phyloP scores from a whole-genome alignment of 2,888 invertebrate species.

The Reticulitermes lucifugus region DNA sequence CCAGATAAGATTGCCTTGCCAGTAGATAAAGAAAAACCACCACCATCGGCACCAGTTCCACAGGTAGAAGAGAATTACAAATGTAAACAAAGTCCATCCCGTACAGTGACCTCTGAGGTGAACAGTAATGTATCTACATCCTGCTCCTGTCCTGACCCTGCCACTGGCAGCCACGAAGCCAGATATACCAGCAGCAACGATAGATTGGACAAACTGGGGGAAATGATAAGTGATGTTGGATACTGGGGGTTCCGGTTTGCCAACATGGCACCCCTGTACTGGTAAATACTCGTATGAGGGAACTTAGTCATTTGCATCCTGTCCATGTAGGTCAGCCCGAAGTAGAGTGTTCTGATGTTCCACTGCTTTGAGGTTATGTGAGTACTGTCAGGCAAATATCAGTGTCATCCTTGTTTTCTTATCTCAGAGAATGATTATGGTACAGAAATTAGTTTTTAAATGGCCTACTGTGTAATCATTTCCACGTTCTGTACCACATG shows the following conservation, averaged over 20 bases:
- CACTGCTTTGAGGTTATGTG: too few relatives aligned
- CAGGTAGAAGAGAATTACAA: constrained; percentile 23
- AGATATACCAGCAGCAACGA: not conserved
- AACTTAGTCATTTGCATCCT: constrained; percentile 6
- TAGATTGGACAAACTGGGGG: constrained; percentile 24
- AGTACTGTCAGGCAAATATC: too few relatives aligned
- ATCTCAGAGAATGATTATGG: too few relatives aligned
- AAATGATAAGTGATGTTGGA: constrained; percentile 35
- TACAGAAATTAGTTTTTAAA: too few relatives aligned
- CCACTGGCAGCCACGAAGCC: not conserved
- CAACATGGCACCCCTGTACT: not conserved
- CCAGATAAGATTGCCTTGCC: constrained; percentile 17
- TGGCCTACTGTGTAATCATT: too few relatives aligned
- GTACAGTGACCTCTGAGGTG: not conserved
- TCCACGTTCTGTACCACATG: too few relatives aligned
- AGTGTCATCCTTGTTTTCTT: too few relatives aligned
- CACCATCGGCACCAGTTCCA: not conserved
- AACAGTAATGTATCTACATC: not conserved
- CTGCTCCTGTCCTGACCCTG: constrained; percentile 32
- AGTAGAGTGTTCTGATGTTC: too few relatives aligned
- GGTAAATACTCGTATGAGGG: constrained; percentile 5
- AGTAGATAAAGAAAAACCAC: too few relatives aligned
- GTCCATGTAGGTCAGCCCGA: not conserved
- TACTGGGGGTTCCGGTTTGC: constrained; percentile 42
- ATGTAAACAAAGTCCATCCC: not conserved